A percentile compares a stretch with the other conserved stretches of the same genome.
Evolutionary conservation across 35 echinoderm and acorn worm genomes (phyloP).

Genomic region (Eucidaris tribuloides): DNA sequence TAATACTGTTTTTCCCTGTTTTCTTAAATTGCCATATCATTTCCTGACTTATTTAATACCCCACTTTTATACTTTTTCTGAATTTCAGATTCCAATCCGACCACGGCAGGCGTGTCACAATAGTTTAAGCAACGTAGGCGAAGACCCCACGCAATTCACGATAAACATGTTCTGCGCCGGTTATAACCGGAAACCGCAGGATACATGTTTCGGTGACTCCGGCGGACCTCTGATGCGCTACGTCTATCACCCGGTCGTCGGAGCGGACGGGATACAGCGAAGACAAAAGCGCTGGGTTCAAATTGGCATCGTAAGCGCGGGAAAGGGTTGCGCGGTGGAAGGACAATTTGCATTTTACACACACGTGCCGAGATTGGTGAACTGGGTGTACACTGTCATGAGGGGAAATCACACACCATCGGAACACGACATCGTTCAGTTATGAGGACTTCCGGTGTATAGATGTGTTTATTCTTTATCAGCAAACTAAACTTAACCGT

Average conservation of each 20-base stretch:
- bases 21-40: background rate
- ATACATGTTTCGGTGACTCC: slow-evolving; percentile 93
- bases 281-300: slow-evolving; percentile 76
- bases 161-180: slow-evolving; percentile 90
- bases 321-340: slow-evolving; percentile 88
- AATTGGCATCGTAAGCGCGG: slow-evolving; percentile 90
- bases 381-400: slow-evolving; percentile 73
- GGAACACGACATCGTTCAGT: slow-evolving; percentile 44
- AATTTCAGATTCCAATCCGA: slow-evolving; percentile 70
- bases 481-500: too few species aligned
- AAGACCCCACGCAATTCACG: slow-evolving; percentile 79
- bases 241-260: slow-evolving; percentile 1
- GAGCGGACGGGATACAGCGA: slow-evolving; percentile 13
- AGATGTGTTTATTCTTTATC: too few species aligned
- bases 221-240: slow-evolving; percentile 91
- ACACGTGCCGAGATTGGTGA: slow-evolving; percentile 73
- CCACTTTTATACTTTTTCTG: background rate
- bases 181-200: slow-evolving; percentile 57
- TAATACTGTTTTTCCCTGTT: background rate
- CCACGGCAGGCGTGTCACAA: slow-evolving; percentile 45
- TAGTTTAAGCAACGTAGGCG: slow-evolving; percentile 51
- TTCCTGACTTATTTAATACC: background rate
- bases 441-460: too few species aligned
- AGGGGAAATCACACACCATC: slow-evolving; percentile 57
- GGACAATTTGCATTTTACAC: slow-evolving; percentile 91